phyloP scores from a whole-genome alignment of 2,113 vertebrate species.

The Hepsetus odoe region DNA sequence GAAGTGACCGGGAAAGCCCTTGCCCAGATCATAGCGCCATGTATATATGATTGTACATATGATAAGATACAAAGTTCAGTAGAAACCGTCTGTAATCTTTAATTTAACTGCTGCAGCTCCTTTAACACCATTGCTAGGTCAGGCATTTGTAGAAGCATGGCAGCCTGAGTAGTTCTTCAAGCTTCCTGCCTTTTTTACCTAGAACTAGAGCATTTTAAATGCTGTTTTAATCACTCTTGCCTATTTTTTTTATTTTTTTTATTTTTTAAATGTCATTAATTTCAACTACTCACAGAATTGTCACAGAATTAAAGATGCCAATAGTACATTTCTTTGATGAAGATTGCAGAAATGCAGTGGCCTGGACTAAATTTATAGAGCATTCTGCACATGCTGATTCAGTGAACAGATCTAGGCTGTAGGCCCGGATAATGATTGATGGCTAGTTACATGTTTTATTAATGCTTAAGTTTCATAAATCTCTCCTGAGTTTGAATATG shows the following conservation, averaged over 20 bases:
- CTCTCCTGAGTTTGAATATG: too few species aligned
- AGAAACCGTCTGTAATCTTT: not conserved
- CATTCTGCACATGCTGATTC: not conserved
- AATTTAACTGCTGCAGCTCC: not conserved
- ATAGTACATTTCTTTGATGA: not conserved
- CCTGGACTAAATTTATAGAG: not conserved
- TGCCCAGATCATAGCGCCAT: not conserved
- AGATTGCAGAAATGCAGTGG: not conserved
- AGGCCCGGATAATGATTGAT: not conserved
- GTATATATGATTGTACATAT: not conserved
- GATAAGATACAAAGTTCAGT: not conserved
- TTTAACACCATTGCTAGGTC: not conserved
- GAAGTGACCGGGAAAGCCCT: not conserved
- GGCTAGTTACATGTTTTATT: not conserved
- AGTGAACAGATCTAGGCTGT: not conserved
- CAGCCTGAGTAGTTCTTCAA: not conserved
- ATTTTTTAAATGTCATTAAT: not conserved
- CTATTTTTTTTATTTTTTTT: not conserved
- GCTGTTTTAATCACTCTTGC: too few species aligned
- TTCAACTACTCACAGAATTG: not conserved
- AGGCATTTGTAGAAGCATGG: not conserved
- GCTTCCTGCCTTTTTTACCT: constrained; percentile 4
- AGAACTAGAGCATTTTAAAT: not conserved
- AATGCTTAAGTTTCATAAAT: not conserved
- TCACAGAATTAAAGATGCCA: not conserved